Percentiles rank a stretch among this genome's conserved stretches.
phyloP scores from a whole-genome alignment of 2,113 vertebrate species.

The Platycercus adscitus region DNA sequence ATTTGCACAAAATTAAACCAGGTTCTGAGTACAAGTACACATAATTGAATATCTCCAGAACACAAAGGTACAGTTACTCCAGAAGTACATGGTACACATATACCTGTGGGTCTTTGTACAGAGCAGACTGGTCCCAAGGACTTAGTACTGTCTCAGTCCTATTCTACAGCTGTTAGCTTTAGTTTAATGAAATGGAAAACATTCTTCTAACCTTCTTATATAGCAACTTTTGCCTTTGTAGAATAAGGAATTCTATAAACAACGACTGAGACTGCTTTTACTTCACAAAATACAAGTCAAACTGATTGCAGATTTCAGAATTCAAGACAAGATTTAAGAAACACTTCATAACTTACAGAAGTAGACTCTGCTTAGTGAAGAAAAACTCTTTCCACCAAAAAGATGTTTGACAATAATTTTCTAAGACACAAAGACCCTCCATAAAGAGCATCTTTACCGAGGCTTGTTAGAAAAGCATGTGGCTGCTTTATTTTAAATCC shows the following conservation, averaged over 20 bases:
- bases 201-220: neutral
- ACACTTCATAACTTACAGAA: neutral
- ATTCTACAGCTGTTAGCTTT: neutral
- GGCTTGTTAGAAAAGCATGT: slow-evolving; percentile 25
- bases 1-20: neutral
- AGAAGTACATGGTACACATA: neutral
- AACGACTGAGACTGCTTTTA: neutral
- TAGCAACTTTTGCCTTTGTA: neutral
- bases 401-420: neutral
- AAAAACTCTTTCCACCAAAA: neutral
- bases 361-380: neutral
- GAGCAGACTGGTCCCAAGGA: neutral
- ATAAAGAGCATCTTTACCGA: slow-evolving; percentile 17
- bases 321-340: slow-evolving; percentile 14
- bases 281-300: neutral
- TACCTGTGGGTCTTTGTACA: neutral
- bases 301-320: slow-evolving; percentile 8
- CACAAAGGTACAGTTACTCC: neutral
- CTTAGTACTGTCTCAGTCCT: neutral
- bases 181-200: neutral
- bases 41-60: neutral
- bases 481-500: slow-evolving; percentile 59
- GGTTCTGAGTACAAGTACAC: neutral
- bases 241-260: neutral
- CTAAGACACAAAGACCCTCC: neutral